Evolutionary conservation across 2,113 vertebrate genomes (phyloP).

Genomic region (Neomonachus schauinslandi): DNA sequence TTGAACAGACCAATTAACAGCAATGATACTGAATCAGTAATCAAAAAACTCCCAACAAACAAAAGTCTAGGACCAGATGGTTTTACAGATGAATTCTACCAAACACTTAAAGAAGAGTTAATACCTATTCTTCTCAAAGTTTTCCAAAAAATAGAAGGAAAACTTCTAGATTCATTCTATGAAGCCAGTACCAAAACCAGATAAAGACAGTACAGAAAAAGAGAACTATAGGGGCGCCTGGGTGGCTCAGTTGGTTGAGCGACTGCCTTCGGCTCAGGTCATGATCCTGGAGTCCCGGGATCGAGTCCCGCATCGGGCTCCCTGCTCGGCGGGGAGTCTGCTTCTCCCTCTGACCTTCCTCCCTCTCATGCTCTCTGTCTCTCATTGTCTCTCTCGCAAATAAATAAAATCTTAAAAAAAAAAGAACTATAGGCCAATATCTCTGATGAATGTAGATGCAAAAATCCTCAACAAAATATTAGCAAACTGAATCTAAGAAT

Average conservation of each 20-base stretch:
- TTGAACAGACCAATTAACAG: background rate
- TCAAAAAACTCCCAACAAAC: background rate
- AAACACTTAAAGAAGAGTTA: background rate
- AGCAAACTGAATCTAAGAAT: background rate
- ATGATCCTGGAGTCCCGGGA: no score
- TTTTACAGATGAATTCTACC: background rate
- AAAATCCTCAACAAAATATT: background rate
- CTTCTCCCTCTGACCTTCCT: no score
- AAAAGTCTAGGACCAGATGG: background rate
- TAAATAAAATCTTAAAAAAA: no score
- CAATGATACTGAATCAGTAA: background rate
- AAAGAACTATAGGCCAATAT: background rate
- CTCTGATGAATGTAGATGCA: background rate
- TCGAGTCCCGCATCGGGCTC: no score
- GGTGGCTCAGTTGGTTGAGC: no score
- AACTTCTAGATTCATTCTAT: background rate
- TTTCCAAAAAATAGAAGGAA: background rate
- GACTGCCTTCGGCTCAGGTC: no score
- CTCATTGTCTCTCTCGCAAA: no score
- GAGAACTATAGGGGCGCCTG: background rate
- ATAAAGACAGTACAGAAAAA: background rate
- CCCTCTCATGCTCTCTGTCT: no score
- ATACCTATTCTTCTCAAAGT: background rate
- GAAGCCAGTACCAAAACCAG: background rate
- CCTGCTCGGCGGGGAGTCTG: no score